These are phyloP conservation scores for Lordiphosa collinella DNA, from an alignment of 1,140 invertebrate species.

Conservation along the genomic window DNA sequence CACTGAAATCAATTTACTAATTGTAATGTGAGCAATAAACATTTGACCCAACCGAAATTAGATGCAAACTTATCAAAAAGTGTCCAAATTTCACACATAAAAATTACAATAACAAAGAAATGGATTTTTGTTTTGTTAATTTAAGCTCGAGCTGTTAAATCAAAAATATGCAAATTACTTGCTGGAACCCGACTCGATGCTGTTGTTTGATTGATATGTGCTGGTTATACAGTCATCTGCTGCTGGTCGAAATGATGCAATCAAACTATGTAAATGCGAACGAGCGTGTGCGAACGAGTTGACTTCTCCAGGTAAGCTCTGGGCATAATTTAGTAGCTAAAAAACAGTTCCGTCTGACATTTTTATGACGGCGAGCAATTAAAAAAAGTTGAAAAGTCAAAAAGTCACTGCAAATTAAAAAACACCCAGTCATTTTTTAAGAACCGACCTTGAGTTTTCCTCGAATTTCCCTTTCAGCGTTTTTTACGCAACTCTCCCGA, in stretches of 20 bases:
- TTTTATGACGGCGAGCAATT: conserved; percentile 54
- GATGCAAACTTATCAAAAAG: conserved; percentile 51
- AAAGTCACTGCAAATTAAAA: conserved; percentile 51
- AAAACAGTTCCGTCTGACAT: conserved; percentile 42
- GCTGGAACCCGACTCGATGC: conserved; percentile 21
- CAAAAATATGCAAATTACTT: conserved; percentile 72
- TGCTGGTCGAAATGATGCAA: conserved; percentile 69
- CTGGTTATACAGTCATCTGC: conserved; percentile 68
- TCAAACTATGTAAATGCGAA: conserved; percentile 73
- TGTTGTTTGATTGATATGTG: conserved; percentile 71
- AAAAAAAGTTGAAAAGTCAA: conserved; percentile 73
- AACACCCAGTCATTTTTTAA: conserved; percentile 24
- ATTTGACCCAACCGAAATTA: conserved; percentile 20
- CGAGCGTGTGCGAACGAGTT: conserved; percentile 28
- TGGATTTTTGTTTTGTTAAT: background rate
- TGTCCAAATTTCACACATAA: conserved; percentile 59
- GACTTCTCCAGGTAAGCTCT: conserved; percentile 37
- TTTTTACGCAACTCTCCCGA: conserved; percentile 54
- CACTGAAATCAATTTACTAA: conserved; percentile 59
- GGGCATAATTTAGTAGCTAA: conserved; percentile 43
- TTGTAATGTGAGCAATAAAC: conserved; percentile 46
- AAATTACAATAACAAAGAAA: conserved; percentile 60
- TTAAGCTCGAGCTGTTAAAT: conserved; percentile 70
- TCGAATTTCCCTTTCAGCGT: conserved; percentile 16
- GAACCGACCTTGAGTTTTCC: conserved; percentile 48